Percentiles rank a stretch among this genome's conserved stretches.
phyloP scores from a whole-genome alignment of 1,140 invertebrate genomes.

The Hermetia illucens region DNA sequence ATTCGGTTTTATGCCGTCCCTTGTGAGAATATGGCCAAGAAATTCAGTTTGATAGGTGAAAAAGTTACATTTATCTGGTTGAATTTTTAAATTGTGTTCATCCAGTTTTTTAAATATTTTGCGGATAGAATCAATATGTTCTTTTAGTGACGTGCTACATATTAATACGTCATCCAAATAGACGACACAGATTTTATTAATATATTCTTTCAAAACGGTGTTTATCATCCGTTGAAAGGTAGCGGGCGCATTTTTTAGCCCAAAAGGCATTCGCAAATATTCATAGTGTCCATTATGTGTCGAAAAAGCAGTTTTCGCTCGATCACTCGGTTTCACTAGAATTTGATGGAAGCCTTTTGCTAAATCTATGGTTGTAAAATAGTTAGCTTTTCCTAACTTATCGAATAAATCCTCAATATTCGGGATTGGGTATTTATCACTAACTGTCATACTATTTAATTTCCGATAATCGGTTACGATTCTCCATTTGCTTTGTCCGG shows the following conservation, averaged over 20 bases:
- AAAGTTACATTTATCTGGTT: conserved; percentile 8
- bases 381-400: conserved; percentile 27
- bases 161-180: conserved; percentile 33
- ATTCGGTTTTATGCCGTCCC: conserved; percentile 5
- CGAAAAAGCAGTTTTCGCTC: conserved; percentile 34
- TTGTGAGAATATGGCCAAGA: conserved; percentile 18
- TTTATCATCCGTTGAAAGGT: conserved; percentile 33
- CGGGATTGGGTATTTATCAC: too few relatives aligned
- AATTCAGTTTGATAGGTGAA: conserved; percentile 14
- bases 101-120: conserved; percentile 14
- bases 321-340: conserved; percentile 20
- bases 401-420: conserved; percentile 34
- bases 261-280: conserved; percentile 31
- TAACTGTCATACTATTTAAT: too few relatives aligned
- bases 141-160: conserved; percentile 18
- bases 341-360: conserved; percentile 37
- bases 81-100: conserved; percentile 10
- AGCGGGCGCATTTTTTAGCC: conserved; percentile 28
- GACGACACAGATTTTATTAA: conserved; percentile 19
- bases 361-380: conserved; percentile 33
- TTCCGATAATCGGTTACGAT: too few relatives aligned
- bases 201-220: conserved; percentile 19
- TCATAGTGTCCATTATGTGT: conserved; percentile 23
- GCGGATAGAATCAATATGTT: conserved; percentile 20
- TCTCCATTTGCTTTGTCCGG: too few relatives aligned